Evolutionary conservation across 2,888 invertebrate species (phyloP).

Genomic region (Calliopum simillimum): DNA sequence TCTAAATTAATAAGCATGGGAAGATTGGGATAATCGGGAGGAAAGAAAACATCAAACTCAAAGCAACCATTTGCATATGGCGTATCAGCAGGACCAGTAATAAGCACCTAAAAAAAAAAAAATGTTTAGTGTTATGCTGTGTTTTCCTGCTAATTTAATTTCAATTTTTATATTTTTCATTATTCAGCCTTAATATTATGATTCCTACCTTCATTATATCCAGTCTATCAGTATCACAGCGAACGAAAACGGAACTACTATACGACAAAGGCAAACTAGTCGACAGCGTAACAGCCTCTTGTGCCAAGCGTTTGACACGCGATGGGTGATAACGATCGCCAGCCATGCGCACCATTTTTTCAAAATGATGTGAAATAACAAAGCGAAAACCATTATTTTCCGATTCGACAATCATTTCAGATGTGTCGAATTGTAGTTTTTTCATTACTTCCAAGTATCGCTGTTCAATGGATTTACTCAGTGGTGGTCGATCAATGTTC

Average conservation of each 20-base stretch:
- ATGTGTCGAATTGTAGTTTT: constrained; percentile 90
- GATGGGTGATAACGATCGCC: constrained; percentile 89
- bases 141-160: neutral
- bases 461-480: constrained; percentile 75
- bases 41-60: constrained; percentile 91
- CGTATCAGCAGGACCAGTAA: constrained; percentile 91
- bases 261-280: constrained; percentile 92
- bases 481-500: constrained; percentile 69
- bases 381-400: constrained; percentile 83
- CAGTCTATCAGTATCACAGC: constrained; percentile 92
- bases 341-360: constrained; percentile 85
- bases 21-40: constrained; percentile 83
- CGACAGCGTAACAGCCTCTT: constrained; percentile 93
- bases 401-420: constrained; percentile 88
- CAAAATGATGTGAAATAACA: constrained; percentile 90
- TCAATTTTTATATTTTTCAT: neutral
- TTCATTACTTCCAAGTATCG: constrained; percentile 90
- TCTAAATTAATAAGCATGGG: constrained; percentile 93
- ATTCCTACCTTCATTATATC: constrained; percentile 90
- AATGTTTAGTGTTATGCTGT: neutral
- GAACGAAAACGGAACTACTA: constrained; percentile 94
- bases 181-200: neutral
- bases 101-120: constrained; percentile 76
- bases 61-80: constrained; percentile 94
- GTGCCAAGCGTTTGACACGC: constrained; percentile 90